phyloP scores from a whole-genome alignment of 2,888 invertebrate genomes.

The Leptopilina syphax region DNA sequence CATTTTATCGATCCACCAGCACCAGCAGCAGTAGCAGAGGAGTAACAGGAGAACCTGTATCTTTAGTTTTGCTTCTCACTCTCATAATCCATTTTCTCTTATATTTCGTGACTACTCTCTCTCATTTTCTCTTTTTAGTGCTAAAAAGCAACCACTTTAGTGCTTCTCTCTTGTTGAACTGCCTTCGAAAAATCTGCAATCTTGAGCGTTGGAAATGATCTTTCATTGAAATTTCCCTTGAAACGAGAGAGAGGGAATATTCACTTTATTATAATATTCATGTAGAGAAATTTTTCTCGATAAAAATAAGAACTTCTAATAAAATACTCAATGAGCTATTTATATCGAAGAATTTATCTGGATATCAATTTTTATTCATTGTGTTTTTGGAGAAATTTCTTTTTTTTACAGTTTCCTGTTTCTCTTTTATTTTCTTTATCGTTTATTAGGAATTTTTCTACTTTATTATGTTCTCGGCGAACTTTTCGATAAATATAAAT shows the following conservation, averaged over 20 bases:
- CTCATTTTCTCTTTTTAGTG: background rate
- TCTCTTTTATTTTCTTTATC: too few species aligned
- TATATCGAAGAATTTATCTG: too few species aligned
- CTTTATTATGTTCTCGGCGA: too few species aligned
- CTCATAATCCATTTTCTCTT: slow-evolving; percentile 15
- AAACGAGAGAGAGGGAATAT: background rate
- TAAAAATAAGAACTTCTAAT: background rate
- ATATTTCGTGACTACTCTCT: background rate
- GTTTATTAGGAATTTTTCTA: too few species aligned
- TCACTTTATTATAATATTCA: too few species aligned
- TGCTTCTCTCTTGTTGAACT: slow-evolving; percentile 12
- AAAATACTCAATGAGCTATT: background rate
- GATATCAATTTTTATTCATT: too few species aligned
- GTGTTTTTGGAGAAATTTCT: too few species aligned
- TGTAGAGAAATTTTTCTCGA: background rate
- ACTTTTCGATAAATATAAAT: too few species aligned
- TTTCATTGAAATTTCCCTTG: background rate
- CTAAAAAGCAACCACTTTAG: slow-evolving; percentile 32
- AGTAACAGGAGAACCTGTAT: slow-evolving; percentile 25
- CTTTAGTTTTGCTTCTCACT: slow-evolving; percentile 17
- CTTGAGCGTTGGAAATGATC: background rate
- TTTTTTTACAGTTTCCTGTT: too few species aligned
- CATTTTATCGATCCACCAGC: slow-evolving; percentile 31
- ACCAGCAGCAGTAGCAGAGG: slow-evolving; percentile 3
- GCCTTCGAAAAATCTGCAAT: slow-evolving; percentile 30